Evolutionary conservation across 23 tunicate species (phyloP).

Genomic region (Clavelina lepadiformis): DNA sequence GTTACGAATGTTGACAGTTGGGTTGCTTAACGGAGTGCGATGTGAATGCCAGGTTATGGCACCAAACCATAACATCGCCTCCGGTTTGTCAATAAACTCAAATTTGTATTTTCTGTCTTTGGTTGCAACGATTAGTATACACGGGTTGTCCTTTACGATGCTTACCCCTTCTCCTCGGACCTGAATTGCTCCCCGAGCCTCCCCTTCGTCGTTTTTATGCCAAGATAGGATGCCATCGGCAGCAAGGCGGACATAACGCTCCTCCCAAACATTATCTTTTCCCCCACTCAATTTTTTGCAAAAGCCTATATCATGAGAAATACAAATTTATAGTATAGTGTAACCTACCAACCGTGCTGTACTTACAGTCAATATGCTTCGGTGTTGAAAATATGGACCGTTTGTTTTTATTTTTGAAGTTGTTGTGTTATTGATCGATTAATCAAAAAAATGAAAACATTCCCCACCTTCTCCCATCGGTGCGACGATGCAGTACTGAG

Average conservation of each 20-base stretch:
- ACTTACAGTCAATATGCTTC: no score
- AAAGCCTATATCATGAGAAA: conserved; percentile 2
- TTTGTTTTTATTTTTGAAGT: neutral
- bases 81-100: conserved; percentile 21
- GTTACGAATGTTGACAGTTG: no score
- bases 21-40: no score
- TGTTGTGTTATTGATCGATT: neutral
- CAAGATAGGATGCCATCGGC: conserved; percentile 45
- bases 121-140: conserved; percentile 11
- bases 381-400: neutral
- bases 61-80: conserved; percentile 16
- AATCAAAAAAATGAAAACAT: neutral
- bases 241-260: conserved; percentile 17
- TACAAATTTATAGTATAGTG: neutral
- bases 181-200: conserved; percentile 21
- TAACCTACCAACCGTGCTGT: no score
- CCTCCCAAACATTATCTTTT: conserved; percentile 24
- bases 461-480: conserved; percentile 34
- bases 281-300: conserved; percentile 35
- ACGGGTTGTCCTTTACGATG: conserved; percentile 1
- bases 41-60: conserved; percentile 22
- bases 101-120: conserved; percentile 17
- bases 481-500: conserved; percentile 13
- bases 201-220: conserved; percentile 26
- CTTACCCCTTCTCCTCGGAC: conserved; percentile 22